Evolutionary conservation across 1,140 invertebrate species (phyloP).

Genomic region (Onthophagus taurus): DNA sequence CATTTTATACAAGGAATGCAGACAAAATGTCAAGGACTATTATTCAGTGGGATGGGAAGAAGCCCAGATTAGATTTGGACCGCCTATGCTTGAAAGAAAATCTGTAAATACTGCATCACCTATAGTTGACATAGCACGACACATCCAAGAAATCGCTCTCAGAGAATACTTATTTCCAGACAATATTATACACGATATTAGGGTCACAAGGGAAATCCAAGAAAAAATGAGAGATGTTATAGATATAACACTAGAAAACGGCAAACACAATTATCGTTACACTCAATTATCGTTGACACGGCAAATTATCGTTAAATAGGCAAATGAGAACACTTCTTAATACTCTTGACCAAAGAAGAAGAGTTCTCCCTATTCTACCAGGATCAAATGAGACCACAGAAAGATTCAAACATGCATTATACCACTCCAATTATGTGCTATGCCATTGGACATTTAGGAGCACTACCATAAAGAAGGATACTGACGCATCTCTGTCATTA

Average conservation of each 20-base stretch:
- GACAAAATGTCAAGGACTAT: not conserved
- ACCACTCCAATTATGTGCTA: not conserved
- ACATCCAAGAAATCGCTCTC: not conserved
- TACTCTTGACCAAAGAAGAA: not conserved
- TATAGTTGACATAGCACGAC: not conserved
- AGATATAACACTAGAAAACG: not conserved
- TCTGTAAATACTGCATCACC: not conserved
- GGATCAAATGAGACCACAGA: not conserved
- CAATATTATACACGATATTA: not conserved
- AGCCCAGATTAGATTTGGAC: constrained; percentile 1
- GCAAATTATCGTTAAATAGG: not conserved
- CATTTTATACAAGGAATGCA: not conserved
- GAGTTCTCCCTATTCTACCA: not conserved
- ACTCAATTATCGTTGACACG: too few species aligned
- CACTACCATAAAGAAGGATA: not conserved
- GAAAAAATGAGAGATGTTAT: constrained; percentile 1
- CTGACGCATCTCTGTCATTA: not conserved
- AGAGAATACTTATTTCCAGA: not conserved
- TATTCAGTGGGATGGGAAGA: not conserved
- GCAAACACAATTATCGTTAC: too few species aligned
- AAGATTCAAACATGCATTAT: constrained; percentile 1
- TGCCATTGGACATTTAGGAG: not conserved
- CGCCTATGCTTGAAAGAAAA: not conserved
- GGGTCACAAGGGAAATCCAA: not conserved
- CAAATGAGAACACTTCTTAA: not conserved